Evolutionary conservation across 2,797 vertebrate species (phyloP).

Genomic region (Furcifer pardalis): DNA sequence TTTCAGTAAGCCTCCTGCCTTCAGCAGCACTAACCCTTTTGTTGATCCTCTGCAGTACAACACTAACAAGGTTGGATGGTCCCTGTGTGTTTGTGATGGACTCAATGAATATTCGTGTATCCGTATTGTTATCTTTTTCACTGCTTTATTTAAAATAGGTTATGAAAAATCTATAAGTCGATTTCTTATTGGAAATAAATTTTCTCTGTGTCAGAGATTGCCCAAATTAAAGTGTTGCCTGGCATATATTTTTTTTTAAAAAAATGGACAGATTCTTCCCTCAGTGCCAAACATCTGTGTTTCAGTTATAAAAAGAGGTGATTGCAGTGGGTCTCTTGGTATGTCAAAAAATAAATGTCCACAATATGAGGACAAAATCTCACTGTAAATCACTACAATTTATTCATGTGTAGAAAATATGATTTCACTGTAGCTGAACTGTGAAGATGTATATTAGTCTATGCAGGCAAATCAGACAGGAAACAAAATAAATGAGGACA

Average conservation of each 20-base stretch:
- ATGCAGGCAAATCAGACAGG: too few species aligned
- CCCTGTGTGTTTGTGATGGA: conserved; percentile 55
- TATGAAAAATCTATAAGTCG: conserved; percentile 23
- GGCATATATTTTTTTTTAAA: too few species aligned
- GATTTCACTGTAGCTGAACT: neutral
- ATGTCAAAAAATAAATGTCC: neutral
- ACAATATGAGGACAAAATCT: neutral
- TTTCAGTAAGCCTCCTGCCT: conserved; percentile 77
- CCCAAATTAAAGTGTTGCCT: too few species aligned
- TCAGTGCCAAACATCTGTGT: neutral
- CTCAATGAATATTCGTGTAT: conserved; percentile 52
- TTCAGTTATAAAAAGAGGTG: neutral
- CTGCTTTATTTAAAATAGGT: conserved; percentile 29
- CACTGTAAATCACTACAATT: neutral
- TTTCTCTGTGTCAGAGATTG: conserved; percentile 26
- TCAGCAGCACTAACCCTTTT: conserved; percentile 87
- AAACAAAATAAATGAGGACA: too few species aligned
- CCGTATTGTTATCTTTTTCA: conserved; percentile 29
- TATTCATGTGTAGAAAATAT: neutral
- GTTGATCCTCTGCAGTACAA: conserved; percentile 81
- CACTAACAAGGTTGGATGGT: conserved; percentile 86
- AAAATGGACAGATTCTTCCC: too few species aligned
- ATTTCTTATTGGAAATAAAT: conserved; percentile 49
- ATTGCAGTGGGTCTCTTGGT: neutral
- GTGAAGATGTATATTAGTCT: too few species aligned